phyloP scores from a whole-genome alignment of 2,113 vertebrate species.

The Microcebus jonahi region DNA sequence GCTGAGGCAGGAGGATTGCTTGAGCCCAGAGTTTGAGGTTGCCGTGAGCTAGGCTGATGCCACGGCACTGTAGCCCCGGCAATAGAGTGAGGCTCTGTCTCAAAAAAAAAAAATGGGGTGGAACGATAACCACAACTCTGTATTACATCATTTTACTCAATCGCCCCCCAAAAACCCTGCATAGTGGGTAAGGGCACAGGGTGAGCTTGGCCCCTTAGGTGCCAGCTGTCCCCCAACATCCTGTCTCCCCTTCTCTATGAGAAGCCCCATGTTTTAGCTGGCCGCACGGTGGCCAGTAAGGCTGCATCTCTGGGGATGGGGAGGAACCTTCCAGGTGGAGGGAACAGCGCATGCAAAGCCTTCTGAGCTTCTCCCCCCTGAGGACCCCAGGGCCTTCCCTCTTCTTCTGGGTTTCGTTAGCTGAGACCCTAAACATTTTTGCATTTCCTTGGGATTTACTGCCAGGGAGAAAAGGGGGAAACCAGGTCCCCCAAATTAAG shows the following conservation, averaged over 20 bases:
- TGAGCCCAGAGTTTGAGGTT: too few species aligned
- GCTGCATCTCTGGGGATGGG: neutral
- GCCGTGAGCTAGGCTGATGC: too few species aligned
- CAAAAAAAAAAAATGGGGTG: neutral
- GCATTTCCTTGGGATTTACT: slow-evolving; percentile 59
- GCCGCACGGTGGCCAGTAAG: neutral
- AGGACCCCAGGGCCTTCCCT: neutral
- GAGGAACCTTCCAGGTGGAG: neutral
- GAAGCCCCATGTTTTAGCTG: neutral
- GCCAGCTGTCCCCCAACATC: too few species aligned
- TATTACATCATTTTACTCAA: too few species aligned
- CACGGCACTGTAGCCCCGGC: too few species aligned
- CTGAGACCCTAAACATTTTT: neutral
- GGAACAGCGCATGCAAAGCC: neutral
- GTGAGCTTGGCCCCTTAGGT: neutral
- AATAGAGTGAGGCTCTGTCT: too few species aligned
- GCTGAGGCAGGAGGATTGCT: too few species aligned
- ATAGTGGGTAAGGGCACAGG: neutral
- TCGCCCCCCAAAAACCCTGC: too few species aligned
- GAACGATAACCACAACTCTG: neutral
- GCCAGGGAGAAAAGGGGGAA: neutral
- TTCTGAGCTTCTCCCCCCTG: neutral
- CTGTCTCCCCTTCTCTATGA: neutral
- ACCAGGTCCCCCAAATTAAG: slow-evolving; percentile 42
- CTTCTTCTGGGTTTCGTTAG: neutral